phyloP scores from a whole-genome alignment of 2,113 vertebrate species.

The Artemisiospiza belli region DNA sequence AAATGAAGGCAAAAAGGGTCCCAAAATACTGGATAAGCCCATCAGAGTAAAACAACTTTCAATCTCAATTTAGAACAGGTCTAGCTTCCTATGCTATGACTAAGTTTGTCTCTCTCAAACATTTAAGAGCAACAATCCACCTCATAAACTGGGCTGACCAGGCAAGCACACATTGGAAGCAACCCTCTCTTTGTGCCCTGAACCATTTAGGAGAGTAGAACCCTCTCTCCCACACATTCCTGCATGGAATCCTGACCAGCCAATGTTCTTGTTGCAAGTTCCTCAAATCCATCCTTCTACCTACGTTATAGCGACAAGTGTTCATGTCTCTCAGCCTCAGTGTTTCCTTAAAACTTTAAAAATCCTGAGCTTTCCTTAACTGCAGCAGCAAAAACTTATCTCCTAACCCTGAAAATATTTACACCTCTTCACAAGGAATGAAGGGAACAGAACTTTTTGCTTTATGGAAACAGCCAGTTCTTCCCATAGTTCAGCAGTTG shows the following conservation, averaged over 20 bases:
- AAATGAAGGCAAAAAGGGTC: not conserved
- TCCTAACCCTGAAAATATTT: not conserved
- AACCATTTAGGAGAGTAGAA: not conserved
- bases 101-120: not conserved
- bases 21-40: not conserved
- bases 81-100: not conserved
- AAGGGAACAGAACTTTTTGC: not conserved
- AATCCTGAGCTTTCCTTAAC: not conserved
- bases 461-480: not conserved
- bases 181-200: not conserved
- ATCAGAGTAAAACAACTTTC: not conserved
- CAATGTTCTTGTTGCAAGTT: rapidly evolving
- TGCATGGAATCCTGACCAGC: not conserved
- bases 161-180: rapidly evolving
- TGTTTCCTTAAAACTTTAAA: not conserved
- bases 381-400: not conserved
- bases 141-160: not conserved
- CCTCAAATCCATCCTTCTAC: not conserved
- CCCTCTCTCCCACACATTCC: not conserved
- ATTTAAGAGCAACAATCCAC: not conserved
- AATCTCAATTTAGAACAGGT: not conserved
- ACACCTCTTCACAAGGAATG: not conserved
- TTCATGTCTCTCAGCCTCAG: not conserved
- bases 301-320: not conserved
- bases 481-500: not conserved